Percentiles rank a stretch among this genome's conserved stretches.
Evolutionary conservation across 1,140 invertebrate genomes (phyloP).

Genomic region (Maconellicoccus hirsutus): DNA sequence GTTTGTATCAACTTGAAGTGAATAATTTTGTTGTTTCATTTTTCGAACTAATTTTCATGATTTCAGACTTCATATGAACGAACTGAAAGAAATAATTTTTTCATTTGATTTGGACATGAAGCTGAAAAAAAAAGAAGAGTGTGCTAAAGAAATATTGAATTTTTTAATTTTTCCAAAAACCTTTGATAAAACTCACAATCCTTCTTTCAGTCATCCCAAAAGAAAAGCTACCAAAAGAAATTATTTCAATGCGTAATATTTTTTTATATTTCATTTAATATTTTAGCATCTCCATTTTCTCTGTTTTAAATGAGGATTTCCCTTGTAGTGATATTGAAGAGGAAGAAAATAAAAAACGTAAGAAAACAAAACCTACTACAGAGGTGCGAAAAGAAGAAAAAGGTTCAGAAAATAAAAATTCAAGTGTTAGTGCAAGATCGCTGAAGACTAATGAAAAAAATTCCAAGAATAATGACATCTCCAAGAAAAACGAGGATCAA

Average conservation of each 20-base stretch:
- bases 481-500: neutral
- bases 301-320: neutral
- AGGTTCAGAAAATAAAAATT: slow-evolving; percentile 27
- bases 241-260: neutral
- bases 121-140: slow-evolving; percentile 31
- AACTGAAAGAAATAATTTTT: slow-evolving; percentile 26
- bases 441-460: neutral
- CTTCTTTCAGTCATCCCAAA: neutral
- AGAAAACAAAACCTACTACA: slow-evolving; percentile 29
- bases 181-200: neutral
- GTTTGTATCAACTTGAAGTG: neutral
- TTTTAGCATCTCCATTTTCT: no score
- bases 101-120: slow-evolving; percentile 34
- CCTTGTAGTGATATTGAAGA: slow-evolving; percentile 30
- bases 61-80: neutral
- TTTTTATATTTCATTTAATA: no score
- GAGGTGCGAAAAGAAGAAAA: slow-evolving; percentile 25
- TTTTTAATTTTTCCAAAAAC: slow-evolving; percentile 32
- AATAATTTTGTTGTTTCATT: no score
- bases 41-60: neutral
- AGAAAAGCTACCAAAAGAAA: slow-evolving; percentile 1
- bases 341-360: slow-evolving; percentile 25
- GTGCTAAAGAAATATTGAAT: slow-evolving; percentile 34
- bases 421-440: neutral
- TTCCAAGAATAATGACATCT: neutral